Percentiles rank a stretch among this genome's conserved stretches.
Evolutionary conservation across 2,113 vertebrate species (phyloP).

Genomic region (Amphilophus citrinellus): DNA sequence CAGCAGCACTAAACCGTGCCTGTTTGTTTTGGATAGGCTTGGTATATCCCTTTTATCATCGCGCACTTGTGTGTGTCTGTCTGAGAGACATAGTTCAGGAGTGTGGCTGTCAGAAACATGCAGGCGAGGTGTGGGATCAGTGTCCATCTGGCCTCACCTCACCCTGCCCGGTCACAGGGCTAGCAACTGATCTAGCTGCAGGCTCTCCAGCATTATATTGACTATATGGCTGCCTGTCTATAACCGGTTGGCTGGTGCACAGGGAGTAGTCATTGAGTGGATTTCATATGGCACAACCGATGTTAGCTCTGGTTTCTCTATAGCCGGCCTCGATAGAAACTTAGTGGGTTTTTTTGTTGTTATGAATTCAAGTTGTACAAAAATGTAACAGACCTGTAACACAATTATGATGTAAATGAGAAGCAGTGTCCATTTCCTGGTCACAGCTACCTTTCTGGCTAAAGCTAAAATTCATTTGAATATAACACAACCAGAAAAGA

Average conservation of each 20-base stretch:
- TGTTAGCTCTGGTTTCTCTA: conserved; percentile 5
- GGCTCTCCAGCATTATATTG: conserved; percentile 53
- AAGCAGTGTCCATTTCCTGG: neutral
- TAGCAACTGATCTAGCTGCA: conserved; percentile 58
- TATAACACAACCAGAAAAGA: neutral
- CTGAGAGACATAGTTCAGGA: neutral
- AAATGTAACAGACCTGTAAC: neutral
- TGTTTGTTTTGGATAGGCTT: conserved; percentile 16
- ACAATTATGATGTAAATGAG: neutral
- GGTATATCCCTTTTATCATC: conserved; percentile 17
- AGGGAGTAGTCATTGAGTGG: conserved; percentile 1
- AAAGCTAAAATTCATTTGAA: neutral
- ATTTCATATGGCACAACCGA: conserved; percentile 14
- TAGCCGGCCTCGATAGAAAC: neutral
- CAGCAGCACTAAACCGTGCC: neutral
- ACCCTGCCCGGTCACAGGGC: conserved; percentile 38
- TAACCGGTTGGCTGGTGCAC: conserved; percentile 27
- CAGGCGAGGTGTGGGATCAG: conserved; percentile 16
- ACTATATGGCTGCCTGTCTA: conserved; percentile 37
- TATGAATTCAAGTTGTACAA: neutral
- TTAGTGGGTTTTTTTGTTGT: neutral
- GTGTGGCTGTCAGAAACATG: conserved; percentile 29
- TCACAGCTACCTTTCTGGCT: neutral
- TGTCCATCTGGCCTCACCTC: conserved; percentile 60
- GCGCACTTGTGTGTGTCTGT: neutral